phyloP scores from a whole-genome alignment of 2,113 vertebrate genomes.

The Cranoglanis bouderius region DNA sequence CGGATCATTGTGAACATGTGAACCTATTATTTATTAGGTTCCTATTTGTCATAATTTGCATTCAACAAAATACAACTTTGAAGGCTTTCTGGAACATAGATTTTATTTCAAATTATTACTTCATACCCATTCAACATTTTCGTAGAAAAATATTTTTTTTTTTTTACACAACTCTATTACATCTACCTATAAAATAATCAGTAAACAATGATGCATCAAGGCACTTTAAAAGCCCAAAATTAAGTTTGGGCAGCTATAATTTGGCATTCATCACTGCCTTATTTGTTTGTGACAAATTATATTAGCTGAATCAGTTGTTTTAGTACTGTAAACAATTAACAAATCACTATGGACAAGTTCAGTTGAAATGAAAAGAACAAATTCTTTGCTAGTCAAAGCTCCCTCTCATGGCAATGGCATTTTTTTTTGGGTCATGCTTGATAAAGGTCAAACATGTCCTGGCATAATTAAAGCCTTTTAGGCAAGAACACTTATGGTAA shows the following conservation, averaged over 20 bases:
- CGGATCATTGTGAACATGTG: not conserved
- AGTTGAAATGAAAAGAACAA: not conserved
- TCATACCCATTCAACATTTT: constrained; percentile 61
- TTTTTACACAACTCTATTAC: constrained; percentile 56
- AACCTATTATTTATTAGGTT: not conserved
- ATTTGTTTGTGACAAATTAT: constrained; percentile 1
- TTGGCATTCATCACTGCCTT: constrained; percentile 13
- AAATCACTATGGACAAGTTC: not conserved
- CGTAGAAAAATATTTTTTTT: constrained; percentile 68
- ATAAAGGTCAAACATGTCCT: not conserved
- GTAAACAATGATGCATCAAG: constrained; percentile 69
- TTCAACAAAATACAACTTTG: not conserved
- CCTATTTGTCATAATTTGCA: not conserved
- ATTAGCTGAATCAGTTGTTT: constrained; percentile 24
- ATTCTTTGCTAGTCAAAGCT: not conserved
- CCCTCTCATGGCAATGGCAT: not conserved
- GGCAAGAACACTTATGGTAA: not conserved
- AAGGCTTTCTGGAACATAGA: constrained; percentile 19
- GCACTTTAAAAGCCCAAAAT: constrained; percentile 69
- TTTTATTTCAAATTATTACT: constrained; percentile 62
- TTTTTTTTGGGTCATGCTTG: constrained; percentile 39
- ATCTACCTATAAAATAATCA: constrained; percentile 64
- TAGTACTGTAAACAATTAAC: constrained; percentile 35
- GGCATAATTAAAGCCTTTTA: not conserved
- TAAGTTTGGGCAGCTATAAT: constrained; percentile 47